phyloP scores from a whole-genome alignment of 2,113 vertebrate genomes.

The Anoura caudifer region DNA sequence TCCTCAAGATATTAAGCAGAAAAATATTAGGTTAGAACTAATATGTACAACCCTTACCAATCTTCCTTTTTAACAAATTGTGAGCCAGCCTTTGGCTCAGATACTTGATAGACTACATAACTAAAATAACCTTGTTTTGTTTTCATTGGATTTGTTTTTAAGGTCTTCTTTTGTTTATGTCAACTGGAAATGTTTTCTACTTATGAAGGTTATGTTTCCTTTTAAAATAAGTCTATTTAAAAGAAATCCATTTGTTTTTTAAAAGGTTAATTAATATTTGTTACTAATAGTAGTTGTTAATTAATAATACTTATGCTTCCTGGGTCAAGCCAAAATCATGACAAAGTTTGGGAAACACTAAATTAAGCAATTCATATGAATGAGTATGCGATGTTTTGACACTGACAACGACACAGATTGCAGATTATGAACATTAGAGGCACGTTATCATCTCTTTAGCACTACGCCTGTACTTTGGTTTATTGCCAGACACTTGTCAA shows the following conservation, averaged over 20 bases:
- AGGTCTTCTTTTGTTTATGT: not conserved
- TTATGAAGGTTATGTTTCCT: not conserved
- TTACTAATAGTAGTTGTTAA: not conserved
- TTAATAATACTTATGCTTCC: not conserved
- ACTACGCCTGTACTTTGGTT: not conserved
- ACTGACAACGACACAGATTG: not conserved
- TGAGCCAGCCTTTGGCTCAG: not conserved
- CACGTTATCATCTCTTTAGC: not conserved
- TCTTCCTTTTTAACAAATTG: slow-evolving; percentile 6
- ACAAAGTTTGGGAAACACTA: not conserved
- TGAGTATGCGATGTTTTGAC: not conserved
- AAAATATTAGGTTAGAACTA: not conserved
- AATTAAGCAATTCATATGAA: not conserved
- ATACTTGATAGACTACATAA: not conserved
- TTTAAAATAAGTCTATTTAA: not conserved
- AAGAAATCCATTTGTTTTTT: not conserved
- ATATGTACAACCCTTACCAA: not conserved
- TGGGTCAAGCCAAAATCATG: not conserved
- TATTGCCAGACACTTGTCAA: not conserved
- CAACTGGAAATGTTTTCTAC: not conserved
- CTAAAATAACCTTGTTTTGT: not conserved
- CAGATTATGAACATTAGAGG: not conserved
- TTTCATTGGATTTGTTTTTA: not conserved
- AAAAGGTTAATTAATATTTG: not conserved
- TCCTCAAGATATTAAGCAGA: not conserved